A percentile compares a stretch with the other conserved stretches of the same genome.
These are phyloP conservation scores for Chaetophractus vellerosus DNA, from an alignment of 2,797 vertebrate species.

Conservation along the genomic window DNA sequence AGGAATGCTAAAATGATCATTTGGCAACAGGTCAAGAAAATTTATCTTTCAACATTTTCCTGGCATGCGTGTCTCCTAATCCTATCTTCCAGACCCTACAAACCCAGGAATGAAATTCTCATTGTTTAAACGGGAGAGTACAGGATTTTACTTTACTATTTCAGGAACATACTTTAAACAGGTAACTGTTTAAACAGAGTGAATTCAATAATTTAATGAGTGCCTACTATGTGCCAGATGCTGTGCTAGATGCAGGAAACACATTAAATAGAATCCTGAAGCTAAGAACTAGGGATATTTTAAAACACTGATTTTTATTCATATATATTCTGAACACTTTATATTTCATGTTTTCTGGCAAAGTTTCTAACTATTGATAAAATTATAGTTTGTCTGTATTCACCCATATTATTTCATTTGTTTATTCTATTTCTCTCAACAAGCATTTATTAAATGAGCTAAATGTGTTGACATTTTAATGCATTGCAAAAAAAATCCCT, in stretches of 20 bases:
- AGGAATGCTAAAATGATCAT: slow-evolving; percentile 60
- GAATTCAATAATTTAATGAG: slow-evolving; percentile 38
- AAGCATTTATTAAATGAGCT: slow-evolving; percentile 44
- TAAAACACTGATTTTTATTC: neutral
- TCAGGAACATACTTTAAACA: neutral
- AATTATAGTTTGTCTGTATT: slow-evolving; percentile 51
- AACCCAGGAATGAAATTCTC: slow-evolving; percentile 9
- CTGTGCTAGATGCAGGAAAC: neutral
- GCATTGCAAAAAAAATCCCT: neutral
- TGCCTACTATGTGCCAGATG: neutral
- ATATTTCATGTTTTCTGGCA: slow-evolving; percentile 37
- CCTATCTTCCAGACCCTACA: neutral
- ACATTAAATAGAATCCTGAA: neutral
- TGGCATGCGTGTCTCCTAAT: slow-evolving; percentile 2
- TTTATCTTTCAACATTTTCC: slow-evolving; percentile 58
- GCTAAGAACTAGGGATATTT: neutral
- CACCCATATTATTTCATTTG: slow-evolving; percentile 58
- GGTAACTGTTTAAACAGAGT: neutral
- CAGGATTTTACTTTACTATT: slow-evolving; percentile 33
- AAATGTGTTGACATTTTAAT: slow-evolving; percentile 50
- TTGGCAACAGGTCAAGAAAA: slow-evolving; percentile 51
- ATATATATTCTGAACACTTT: neutral
- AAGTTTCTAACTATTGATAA: slow-evolving; percentile 35
- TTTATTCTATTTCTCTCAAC: slow-evolving; percentile 13
- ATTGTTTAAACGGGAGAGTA: neutral